Evolutionary conservation across 2,888 invertebrate species (phyloP), one percentile per base, ranked within the genome.

Genomic region (Drosophila paranaensis): DNA sequence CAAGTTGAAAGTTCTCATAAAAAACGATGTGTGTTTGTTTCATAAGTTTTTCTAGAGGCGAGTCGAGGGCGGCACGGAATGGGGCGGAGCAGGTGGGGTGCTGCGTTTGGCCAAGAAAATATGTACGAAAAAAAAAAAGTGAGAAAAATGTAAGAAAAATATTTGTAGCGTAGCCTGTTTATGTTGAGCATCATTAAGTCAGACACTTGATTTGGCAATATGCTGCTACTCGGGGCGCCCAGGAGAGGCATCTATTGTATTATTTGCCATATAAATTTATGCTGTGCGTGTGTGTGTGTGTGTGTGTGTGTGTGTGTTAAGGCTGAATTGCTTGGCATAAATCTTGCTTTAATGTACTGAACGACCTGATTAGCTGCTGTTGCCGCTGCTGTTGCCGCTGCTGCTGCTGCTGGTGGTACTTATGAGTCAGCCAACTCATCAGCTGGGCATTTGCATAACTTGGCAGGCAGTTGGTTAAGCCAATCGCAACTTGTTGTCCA

Each of bases 1-100:
- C 79, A 82, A 82, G 88, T 86, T 86, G 86, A 86, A 89, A 89
- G 88, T 88, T 89, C 86, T 88, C 90, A 86, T 86, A 88, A 89
- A 89, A 66, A 75, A 57, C 35, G 13, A 64, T 53, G 33, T 71
- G 56, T 63, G 48, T 64, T 45, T 74, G 46, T 60, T 67, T 60
- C 54, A 54, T 56, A 54, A 54, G 54, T 54, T 54, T 30, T 54
- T 54, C 30, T 11, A 16, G 3, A 3, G 27, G 1, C 39, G 3
- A 40, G 37, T 25, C 0, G 39, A 40, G 39, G 54, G 40, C 40
- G 30, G 10, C 1, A 11, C 43, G 43, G 6, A 1, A 6, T 43
- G 43, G 25, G 54, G 39, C 54, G 30, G 39, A 6, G 54, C 25
- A 10, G 27, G 54, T 40, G 27, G 54, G 39, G 6, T 11, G 40